phyloP scores from a whole-genome alignment of 2,888 invertebrate species.

The Epiblema foenella region DNA sequence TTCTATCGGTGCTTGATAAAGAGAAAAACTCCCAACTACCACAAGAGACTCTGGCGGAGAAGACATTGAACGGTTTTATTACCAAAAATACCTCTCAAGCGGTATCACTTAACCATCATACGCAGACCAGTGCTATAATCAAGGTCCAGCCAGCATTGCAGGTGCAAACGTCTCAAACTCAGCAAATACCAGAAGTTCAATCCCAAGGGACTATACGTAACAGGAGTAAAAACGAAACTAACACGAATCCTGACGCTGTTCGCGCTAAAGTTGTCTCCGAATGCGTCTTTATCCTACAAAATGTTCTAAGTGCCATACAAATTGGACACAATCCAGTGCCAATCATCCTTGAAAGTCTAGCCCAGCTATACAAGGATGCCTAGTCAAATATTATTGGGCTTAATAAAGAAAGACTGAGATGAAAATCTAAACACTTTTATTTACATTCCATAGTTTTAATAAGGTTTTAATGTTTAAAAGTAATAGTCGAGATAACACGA shows the following conservation, averaged over 20 bases:
- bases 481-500: no score
- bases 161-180: neutral
- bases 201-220: neutral
- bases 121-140: no score
- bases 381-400: no score
- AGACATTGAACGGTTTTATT: no score
- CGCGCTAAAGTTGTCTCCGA: conserved; percentile 3
- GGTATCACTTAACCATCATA: no score
- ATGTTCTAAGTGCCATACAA: conserved; percentile 19
- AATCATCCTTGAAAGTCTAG: conserved; percentile 13
- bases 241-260: neutral
- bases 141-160: neutral
- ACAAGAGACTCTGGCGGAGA: no score
- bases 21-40: neutral
- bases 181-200: neutral
- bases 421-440: no score
- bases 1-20: neutral
- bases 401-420: no score
- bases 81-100: no score
- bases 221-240: neutral
- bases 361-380: conserved; percentile 1
- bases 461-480: no score
- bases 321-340: conserved; percentile 19
- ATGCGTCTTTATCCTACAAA: conserved; percentile 4
- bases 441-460: no score